These are phyloP conservation scores for Dicrurus megarhynchus DNA, from an alignment of 2,113 vertebrate species.

Conservation along the genomic window DNA sequence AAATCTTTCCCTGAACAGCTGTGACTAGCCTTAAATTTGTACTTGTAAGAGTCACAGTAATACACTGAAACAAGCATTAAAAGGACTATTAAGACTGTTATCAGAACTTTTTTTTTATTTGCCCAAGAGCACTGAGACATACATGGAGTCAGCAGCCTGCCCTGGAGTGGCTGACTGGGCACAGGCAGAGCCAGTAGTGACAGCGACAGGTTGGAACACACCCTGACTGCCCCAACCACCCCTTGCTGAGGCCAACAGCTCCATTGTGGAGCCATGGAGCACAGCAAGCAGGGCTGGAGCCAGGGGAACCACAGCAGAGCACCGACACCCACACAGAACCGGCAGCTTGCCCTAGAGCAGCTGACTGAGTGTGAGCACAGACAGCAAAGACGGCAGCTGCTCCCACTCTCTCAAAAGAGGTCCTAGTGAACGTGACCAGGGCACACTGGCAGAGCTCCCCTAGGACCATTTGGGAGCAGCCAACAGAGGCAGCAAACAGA, in stretches of 20 bases:
- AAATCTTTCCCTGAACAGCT: neutral
- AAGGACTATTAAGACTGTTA: neutral
- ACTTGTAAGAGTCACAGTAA: neutral
- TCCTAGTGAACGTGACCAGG: fast-evolving
- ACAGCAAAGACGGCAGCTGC: fast-evolving
- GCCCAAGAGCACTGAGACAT: fast-evolving
- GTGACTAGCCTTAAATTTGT: neutral
- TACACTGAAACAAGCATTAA: neutral
- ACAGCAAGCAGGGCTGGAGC: neutral
- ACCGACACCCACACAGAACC: fast-evolving
- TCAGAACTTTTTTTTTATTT: neutral
- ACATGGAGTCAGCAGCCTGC: no score
- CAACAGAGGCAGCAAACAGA: neutral
- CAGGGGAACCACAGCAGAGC: neutral
- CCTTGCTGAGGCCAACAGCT: neutral
- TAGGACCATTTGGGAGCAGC: neutral
- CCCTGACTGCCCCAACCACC: neutral
- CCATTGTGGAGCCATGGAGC: fast-evolving
- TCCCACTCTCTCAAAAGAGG: neutral
- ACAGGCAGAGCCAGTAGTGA: fast-evolving
- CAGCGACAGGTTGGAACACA: fast-evolving
- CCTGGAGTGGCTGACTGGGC: neutral
- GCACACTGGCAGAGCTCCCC: neutral
- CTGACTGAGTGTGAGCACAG: fast-evolving
- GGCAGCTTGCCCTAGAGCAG: neutral